Percentiles rank a stretch among this genome's conserved stretches.
These are phyloP conservation scores for Calephelis perditalis DNA, from an alignment of 2,888 invertebrate species.

Conservation along the genomic window DNA sequence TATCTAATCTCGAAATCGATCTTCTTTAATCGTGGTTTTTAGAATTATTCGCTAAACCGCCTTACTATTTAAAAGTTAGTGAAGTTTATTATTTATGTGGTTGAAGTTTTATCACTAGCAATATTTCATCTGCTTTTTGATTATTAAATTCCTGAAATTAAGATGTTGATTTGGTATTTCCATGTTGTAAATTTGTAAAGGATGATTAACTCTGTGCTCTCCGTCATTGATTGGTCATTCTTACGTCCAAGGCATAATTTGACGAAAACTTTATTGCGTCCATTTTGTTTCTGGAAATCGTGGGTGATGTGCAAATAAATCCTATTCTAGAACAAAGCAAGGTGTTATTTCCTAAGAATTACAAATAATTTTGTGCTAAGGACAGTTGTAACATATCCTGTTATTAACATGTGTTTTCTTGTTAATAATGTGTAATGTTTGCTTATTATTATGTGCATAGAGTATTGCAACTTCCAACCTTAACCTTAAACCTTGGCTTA, in stretches of 20 bases:
- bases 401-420: conserved; percentile 1
- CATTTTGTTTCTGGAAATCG: neutral
- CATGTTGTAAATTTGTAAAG: too few relatives aligned
- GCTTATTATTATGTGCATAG: conserved; percentile 3
- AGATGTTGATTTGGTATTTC: too few relatives aligned
- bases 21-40: too few relatives aligned
- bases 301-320: neutral
- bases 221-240: neutral
- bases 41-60: too few relatives aligned
- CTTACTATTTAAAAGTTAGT: too few relatives aligned
- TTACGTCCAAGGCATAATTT: conserved; percentile 4
- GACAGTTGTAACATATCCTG: conserved; percentile 11
- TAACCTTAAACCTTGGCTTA: conserved; percentile 7
- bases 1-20: too few relatives aligned
- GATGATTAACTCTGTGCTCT: too few relatives aligned
- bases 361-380: neutral
- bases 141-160: too few relatives aligned
- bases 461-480: neutral
- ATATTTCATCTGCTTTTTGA: too few relatives aligned
- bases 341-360: conserved; percentile 3
- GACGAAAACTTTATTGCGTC: neutral
- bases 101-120: too few relatives aligned
- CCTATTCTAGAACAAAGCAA: neutral
- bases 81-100: too few relatives aligned
- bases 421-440: conserved; percentile 3